Evolutionary conservation across 2,113 vertebrate genomes (phyloP), one percentile per base, ranked within the genome.

Genomic region (Pteronura brasiliensis): DNA sequence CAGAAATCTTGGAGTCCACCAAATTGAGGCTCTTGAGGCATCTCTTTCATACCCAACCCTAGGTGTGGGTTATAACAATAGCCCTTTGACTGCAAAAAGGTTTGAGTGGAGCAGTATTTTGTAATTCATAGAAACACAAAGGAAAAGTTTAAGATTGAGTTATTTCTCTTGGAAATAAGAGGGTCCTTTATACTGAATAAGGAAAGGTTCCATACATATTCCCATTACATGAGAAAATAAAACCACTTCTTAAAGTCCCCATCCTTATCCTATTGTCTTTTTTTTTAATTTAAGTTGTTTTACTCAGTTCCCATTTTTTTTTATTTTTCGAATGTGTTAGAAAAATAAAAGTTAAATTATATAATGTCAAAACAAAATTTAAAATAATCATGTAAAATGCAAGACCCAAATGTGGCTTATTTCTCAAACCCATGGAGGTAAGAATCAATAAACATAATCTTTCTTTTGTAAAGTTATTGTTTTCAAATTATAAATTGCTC

Each of bases 301-400:
- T n/a, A 52, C n/a, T 65, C 29, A 61, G 25, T 90, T 89, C 14
- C 21, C 12, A 47, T 8, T 61, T 97, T 97, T 97, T 97, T 69
- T 92, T 1, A 72, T 86, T 92, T 88, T 86, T 57, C 8, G 10
- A 92, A 4, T 84, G 18, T 69, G 4, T 82, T 77, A 89, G 25
- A 5, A 65, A 87, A 96, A 55, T 52, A 47, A 83, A 93, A 81
- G 13, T 7, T 34, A 82, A 92, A 84, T 44, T 6, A 97, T 83
- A 55, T 77, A 69, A 83, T 63, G 9, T 76, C 52, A 79, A 65
- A 83, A 95, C 84, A 18, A 88, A 72, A 88, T 72, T 88, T 87
- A 93, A 52, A 96, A 69, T 27, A 71, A 1, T 83, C 18, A 31
- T 55, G 44, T 31, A 95, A 90, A 88, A 29, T 67, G 11, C 25